A percentile compares a stretch with the other conserved stretches of the same genome.
phyloP scores from a whole-genome alignment of 1,140 invertebrate species.

The Papilio glaucus region DNA sequence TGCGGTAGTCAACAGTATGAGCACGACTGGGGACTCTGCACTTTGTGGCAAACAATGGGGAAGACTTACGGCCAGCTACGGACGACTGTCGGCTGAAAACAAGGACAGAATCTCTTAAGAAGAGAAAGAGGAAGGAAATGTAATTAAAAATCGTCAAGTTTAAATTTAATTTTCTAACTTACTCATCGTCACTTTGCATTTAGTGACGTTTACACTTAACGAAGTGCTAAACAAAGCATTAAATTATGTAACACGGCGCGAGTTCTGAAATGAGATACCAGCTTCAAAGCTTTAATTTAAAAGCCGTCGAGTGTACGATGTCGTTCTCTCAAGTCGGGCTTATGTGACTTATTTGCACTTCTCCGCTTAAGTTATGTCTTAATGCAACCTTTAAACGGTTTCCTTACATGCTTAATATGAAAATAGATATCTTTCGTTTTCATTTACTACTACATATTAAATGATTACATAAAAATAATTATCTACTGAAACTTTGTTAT shows the following conservation, averaged over 20 bases:
- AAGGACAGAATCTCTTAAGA: not conserved
- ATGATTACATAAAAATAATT: too few relatives aligned
- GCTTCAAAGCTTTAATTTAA: slow-evolving; percentile 17
- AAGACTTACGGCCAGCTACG: not conserved
- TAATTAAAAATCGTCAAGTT: not conserved
- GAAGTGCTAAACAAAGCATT: slow-evolving; percentile 11
- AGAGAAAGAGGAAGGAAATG: not conserved
- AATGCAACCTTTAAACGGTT: not conserved
- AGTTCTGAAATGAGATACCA: slow-evolving; percentile 1
- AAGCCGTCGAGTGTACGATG: slow-evolving; percentile 5
- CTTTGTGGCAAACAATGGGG: too few relatives aligned
- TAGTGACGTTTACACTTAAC: slow-evolving; percentile 2
- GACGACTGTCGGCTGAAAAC: not conserved
- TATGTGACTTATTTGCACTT: slow-evolving; percentile 11
- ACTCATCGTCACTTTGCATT: not conserved
- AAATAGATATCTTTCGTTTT: too few relatives aligned
- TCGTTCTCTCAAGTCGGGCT: slow-evolving; percentile 1
- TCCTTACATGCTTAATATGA: not conserved
- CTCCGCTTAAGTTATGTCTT: not conserved
- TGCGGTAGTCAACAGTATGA: too few relatives aligned
- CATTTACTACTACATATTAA: too few relatives aligned
- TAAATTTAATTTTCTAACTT: not conserved
- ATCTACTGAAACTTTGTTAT: too few relatives aligned
- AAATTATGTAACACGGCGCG: slow-evolving; percentile 18
- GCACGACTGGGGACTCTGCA: too few relatives aligned